These are phyloP conservation scores for Aphrophora alni DNA, from an alignment of 2,888 invertebrate genomes.

Conservation along the genomic window DNA sequence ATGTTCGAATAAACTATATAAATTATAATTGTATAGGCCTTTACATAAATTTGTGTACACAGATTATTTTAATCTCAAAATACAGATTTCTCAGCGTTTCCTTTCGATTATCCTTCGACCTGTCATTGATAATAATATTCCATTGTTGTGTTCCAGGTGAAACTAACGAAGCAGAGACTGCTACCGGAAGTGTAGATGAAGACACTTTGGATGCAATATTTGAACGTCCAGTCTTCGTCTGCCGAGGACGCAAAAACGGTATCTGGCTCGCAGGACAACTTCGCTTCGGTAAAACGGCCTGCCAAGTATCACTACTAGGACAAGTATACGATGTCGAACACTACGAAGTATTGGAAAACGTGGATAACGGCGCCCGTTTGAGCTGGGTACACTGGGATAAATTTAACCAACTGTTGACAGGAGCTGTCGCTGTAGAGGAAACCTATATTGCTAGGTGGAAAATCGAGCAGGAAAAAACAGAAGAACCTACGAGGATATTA, in stretches of 20 bases:
- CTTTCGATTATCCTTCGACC: no score
- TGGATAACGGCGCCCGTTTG: constrained; percentile 76
- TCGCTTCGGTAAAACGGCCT: constrained; percentile 59
- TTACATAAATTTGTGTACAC: no score
- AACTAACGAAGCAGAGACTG: constrained; percentile 4
- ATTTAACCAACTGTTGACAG: constrained; percentile 69
- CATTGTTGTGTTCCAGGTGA: no score
- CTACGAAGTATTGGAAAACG: constrained; percentile 79
- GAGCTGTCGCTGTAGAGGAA: constrained; percentile 67
- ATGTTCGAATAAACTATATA: no score
- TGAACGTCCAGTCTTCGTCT: constrained; percentile 67
- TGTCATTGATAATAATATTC: no score
- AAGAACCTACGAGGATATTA: constrained; percentile 48
- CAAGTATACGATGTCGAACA: constrained; percentile 51
- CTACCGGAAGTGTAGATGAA: constrained; percentile 44
- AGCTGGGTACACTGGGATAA: constrained; percentile 80
- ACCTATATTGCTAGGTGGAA: constrained; percentile 58
- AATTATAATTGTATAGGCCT: no score
- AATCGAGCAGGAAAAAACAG: constrained; percentile 44
- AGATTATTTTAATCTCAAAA: no score
- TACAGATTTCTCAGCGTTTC: no score
- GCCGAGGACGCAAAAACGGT: constrained; percentile 74
- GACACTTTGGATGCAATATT: constrained; percentile 42
- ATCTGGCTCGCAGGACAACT: constrained; percentile 77
- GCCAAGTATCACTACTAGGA: constrained; percentile 50